These are phyloP conservation scores for Oncorhynchus mykiss DNA, from an alignment of 2,113 vertebrate species.

Conservation along the genomic window DNA sequence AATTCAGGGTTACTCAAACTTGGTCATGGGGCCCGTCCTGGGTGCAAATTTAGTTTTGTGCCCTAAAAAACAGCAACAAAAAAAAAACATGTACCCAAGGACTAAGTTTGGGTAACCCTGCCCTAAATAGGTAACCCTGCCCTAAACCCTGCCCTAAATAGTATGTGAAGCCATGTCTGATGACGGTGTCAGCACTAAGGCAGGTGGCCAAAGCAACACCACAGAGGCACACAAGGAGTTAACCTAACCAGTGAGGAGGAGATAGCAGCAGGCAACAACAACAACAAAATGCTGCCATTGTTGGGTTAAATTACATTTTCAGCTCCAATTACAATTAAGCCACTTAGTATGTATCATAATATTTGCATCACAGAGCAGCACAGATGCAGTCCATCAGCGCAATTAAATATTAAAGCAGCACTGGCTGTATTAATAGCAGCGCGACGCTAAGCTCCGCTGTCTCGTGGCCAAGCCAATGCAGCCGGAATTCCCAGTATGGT, in stretches of 20 bases:
- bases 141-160: no score
- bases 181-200: no score
- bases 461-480: constrained; percentile 28
- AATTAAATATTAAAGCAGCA: constrained; percentile 82
- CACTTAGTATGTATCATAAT: constrained; percentile 79
- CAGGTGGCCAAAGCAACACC: not conserved
- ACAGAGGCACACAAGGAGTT: constrained; percentile 32
- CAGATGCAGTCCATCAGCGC: constrained; percentile 77
- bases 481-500: constrained; percentile 2
- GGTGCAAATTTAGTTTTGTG: no score
- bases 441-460: constrained; percentile 4
- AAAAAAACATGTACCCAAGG: no score
- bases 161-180: no score
- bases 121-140: no score
- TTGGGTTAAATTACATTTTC: constrained; percentile 71
- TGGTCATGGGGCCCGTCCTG: no score
- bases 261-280: not conserved
- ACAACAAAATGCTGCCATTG: constrained; percentile 59
- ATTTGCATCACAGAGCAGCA: constrained; percentile 79
- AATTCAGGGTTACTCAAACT: no score
- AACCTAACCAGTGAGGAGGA: constrained; percentile 47
- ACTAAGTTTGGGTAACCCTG: no score
- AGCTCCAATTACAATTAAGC: constrained; percentile 81
- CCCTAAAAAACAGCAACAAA: no score
- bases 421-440: constrained; percentile 74